phyloP scores from a whole-genome alignment of 1,140 invertebrate genomes.

The Drosophila willistoni region DNA sequence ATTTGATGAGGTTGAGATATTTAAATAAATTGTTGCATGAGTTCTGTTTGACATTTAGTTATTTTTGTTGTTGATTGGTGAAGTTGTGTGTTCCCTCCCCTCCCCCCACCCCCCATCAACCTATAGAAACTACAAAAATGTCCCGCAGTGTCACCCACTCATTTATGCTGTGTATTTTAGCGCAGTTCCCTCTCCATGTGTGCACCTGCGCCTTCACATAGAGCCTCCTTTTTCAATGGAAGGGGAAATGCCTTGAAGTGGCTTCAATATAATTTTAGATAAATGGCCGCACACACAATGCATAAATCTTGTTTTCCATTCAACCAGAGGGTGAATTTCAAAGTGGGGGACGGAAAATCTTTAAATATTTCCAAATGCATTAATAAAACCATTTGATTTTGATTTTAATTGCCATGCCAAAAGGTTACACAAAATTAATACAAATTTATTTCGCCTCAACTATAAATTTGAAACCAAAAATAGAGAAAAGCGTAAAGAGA shows the following conservation, averaged over 20 bases:
- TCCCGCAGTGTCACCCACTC: conserved; percentile 40
- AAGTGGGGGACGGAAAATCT: conserved; percentile 4
- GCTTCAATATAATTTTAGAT: conserved; percentile 46
- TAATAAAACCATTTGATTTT: conserved; percentile 40
- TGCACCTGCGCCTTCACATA: conserved; percentile 1
- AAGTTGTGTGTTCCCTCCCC: conserved; percentile 32
- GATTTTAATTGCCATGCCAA: conserved; percentile 48
- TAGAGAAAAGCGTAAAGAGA: not conserved
- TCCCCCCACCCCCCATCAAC: not conserved
- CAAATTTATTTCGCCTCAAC: not conserved
- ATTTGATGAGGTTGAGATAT: conserved; percentile 75
- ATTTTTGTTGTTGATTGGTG: conserved; percentile 76
- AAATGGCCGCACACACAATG: conserved; percentile 35
- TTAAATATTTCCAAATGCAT: conserved; percentile 45
- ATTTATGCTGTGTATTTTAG: conserved; percentile 38
- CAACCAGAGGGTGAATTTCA: not conserved
- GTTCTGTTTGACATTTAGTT: conserved; percentile 81
- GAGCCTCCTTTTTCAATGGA: not conserved
- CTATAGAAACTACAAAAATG: conserved; percentile 11
- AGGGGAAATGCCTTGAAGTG: conserved; percentile 8
- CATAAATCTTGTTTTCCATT: conserved; percentile 41
- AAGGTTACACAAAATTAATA: conserved; percentile 50
- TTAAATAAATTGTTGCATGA: conserved; percentile 81
- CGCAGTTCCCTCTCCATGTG: conserved; percentile 33
- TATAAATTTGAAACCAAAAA: conserved; percentile 1